phyloP scores from a whole-genome alignment of 1,140 invertebrate genomes.

The Neodiprion pinetum region DNA sequence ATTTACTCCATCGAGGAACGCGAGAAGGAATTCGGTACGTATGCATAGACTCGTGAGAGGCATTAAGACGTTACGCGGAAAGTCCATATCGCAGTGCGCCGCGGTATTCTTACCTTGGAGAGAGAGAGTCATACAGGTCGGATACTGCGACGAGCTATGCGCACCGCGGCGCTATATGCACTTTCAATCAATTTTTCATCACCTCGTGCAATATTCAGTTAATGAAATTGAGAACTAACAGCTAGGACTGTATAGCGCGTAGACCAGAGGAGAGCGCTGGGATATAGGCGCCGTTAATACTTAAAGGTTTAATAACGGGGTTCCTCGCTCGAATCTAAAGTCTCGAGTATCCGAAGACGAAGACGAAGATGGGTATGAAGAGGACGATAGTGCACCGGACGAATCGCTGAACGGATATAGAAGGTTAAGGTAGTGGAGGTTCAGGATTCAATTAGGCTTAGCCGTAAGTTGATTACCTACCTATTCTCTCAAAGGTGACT shows the following conservation, averaged over 20 bases:
- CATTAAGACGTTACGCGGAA: too few relatives aligned
- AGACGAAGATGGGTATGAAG: neutral
- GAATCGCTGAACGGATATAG: neutral
- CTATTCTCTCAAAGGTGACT: neutral
- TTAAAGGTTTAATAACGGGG: neutral
- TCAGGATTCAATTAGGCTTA: conserved; percentile 4
- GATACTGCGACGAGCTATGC: too few relatives aligned
- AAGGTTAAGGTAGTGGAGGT: neutral
- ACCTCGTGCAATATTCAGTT: neutral
- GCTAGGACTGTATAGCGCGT: neutral
- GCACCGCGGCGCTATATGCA: neutral
- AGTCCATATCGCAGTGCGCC: too few relatives aligned
- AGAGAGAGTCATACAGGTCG: too few relatives aligned
- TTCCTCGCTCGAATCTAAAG: neutral
- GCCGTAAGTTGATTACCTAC: conserved; percentile 4
- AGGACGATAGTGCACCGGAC: neutral
- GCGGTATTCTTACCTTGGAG: too few relatives aligned
- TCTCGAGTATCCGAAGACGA: neutral
- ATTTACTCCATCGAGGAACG: too few relatives aligned
- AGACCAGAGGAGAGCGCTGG: neutral
- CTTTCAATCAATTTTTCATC: neutral
- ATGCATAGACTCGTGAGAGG: too few relatives aligned
- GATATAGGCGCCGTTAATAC: neutral
- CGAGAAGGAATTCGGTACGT: too few relatives aligned
- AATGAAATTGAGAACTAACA: conserved; percentile 5